Evolutionary conservation across 2,797 vertebrate genomes (phyloP), one percentile per base, ranked within the genome.

Genomic region (Hypotaenidia okinawae): DNA sequence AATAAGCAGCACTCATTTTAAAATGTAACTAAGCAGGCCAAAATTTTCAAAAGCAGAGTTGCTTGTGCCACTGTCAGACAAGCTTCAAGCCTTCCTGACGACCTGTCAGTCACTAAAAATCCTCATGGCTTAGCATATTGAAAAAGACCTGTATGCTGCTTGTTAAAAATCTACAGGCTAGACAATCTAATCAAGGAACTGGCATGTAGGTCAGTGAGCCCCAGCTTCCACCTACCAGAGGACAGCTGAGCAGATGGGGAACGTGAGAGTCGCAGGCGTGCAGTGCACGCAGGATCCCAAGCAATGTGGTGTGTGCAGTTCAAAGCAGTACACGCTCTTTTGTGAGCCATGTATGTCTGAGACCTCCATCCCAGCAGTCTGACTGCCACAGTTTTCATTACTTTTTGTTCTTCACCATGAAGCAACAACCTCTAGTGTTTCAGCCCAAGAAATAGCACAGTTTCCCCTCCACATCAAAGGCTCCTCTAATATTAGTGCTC

Each of bases 381-480:
- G 54, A 59, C 15, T 75, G 30, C 61, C 66, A 74, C 11, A 75
- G 76, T 51, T 84, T 59, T 37, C 37, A n/a, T 45, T 75, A 37
- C 16, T 52, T 64, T 45, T 85, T 59, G 21, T 86, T 88, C 62
- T 55, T 17, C 51, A 62, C n/a, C 54, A 24, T 37, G 41, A 94
- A 87, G 55, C 37, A 72, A 64, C n/a, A 59, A 84, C 17, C 74
- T 84, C 75, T 28, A 61, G 49, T 15, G 79, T 75, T 93, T 83
- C 76, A 68, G 55, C 28, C 25, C 51, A 59, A 92, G 78, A 85
- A 95, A 79, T 1, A 57, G 18, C 1, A 16, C 64, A 77, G 47
- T 61, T 94, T 89, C 23, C 35, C 85, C 55, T 72, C 79, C 83
- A 74, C 77, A 88, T 94, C 85, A 93, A 68, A 85, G 70, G 82